Evolutionary conservation across 35 echinoderm and acorn worm species (phyloP), one percentile per base, ranked within the genome.

Genomic region (Apostichopus parvimensis): DNA sequence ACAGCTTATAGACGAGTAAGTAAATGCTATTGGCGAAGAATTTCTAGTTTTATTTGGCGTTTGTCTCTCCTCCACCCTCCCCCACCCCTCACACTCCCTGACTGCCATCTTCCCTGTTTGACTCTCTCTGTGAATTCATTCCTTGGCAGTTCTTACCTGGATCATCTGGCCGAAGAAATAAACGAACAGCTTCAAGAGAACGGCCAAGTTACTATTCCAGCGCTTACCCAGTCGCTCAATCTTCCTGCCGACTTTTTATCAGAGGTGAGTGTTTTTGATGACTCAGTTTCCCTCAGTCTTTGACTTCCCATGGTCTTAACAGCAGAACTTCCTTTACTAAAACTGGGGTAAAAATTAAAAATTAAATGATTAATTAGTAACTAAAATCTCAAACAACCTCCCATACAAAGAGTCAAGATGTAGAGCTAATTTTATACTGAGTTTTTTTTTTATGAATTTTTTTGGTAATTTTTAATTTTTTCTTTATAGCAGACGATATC

Each of bases 151-250:
- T 91, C 94, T 54, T 98, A 96, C 91, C 88, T 96, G 59, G 95
- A 98, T 76, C 87, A 87, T 18, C 79, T 98, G 20, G 95, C 94
- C 3, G 97, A 98, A 66, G 94, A 98, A 25, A 94, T 98, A 87
- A 98, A 98, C 89, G 97, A 98, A 65, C 59, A 94, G 53, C 91
- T 98, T 24, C 94, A 98, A 80, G 94, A 93, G 9, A 66, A 73
- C 55, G 97, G 97, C 66, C 97, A 98, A 77, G 91, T 98, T 68
- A 84, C 94, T 22, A 94, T 98, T 25, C 95, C 94, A 79, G 97
- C 96, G 58, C 93, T 98, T 21, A 96, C 95, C 91, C 94, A 94
- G 82, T 90, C 87, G 58, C 77, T 96, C 93, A 93, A 96, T 65
- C 77, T 98, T 45, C 97, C 97, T 61, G 93, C 95, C 26, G 93